These are phyloP conservation scores for Brachirus orientalis DNA, from an alignment of 2,113 vertebrate genomes.

Conservation along the genomic window DNA sequence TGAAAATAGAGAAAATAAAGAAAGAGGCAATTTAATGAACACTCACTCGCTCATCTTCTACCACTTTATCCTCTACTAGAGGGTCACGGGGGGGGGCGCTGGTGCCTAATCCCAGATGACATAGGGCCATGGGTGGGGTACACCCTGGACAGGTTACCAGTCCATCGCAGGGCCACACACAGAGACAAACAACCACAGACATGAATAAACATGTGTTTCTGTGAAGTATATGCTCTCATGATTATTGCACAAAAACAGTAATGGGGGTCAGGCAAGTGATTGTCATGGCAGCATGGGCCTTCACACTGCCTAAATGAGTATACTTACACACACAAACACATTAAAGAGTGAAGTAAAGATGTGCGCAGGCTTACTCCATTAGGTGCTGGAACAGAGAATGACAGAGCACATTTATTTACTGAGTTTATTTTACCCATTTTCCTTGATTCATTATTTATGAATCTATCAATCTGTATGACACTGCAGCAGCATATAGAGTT, in stretches of 20 bases:
- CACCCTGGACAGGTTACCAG: too few relatives aligned
- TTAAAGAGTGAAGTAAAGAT: conserved; percentile 35
- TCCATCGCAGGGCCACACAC: too few relatives aligned
- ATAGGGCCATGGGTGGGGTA: too few relatives aligned
- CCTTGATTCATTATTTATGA: conserved; percentile 75
- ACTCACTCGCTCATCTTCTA: too few relatives aligned
- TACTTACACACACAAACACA: conserved; percentile 10
- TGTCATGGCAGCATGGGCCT: conserved; percentile 61
- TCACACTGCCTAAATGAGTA: conserved; percentile 31
- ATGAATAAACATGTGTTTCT: conserved; percentile 14
- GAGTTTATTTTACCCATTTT: conserved; percentile 71
- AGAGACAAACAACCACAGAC: too few relatives aligned
- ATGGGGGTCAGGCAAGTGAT: conserved; percentile 66
- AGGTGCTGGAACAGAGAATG: conserved; percentile 59
- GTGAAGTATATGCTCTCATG: conserved; percentile 53
- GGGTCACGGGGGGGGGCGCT: too few relatives aligned
- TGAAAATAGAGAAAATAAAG: too few relatives aligned
- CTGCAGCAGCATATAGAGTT: conserved; percentile 48
- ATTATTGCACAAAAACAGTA: conserved; percentile 53
- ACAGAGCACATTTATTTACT: conserved; percentile 77
- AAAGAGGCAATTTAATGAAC: too few relatives aligned
- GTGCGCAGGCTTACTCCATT: conserved; percentile 66
- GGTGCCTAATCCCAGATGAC: too few relatives aligned
- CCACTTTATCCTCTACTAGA: too few relatives aligned
- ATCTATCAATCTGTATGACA: conserved; percentile 71